phyloP scores from a whole-genome alignment of 2,888 invertebrate species.

The Itoplectis maculator region DNA sequence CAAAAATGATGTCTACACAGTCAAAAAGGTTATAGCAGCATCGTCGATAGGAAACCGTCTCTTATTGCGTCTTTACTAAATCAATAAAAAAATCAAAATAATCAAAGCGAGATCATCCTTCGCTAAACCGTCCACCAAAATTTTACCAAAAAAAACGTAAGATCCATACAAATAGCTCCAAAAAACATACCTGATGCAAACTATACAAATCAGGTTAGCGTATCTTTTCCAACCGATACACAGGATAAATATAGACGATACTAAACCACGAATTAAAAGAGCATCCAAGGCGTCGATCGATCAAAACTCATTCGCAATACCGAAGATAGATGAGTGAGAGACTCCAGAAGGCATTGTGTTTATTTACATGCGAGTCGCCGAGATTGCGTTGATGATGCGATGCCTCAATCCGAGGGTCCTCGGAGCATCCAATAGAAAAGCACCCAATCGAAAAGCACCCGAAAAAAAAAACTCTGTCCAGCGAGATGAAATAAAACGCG shows the following conservation, averaged over 20 bases:
- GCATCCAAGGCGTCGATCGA: neutral
- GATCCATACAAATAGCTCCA: constrained; percentile 1
- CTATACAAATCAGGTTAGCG: neutral
- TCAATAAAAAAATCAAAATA: neutral
- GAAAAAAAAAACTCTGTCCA: constrained; percentile 9
- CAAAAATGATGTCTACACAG: neutral
- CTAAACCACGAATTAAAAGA: neutral
- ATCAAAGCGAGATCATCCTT: neutral
- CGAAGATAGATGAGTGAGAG: neutral
- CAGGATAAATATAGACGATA: constrained; percentile 21
- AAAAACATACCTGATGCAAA: neutral
- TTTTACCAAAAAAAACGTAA: neutral
- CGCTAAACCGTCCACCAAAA: neutral
- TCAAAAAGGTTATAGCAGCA: neutral
- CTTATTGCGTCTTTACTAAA: neutral
- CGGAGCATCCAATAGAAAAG: neutral
- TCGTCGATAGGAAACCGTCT: neutral
- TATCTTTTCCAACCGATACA: neutral
- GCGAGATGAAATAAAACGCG: constrained; percentile 63
- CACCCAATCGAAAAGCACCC: constrained; percentile 49
- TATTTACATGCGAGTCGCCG: constrained; percentile 58
- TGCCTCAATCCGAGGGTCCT: too few species aligned
- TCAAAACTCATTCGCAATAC: neutral
- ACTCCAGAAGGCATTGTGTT: constrained; percentile 27
- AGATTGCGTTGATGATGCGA: constrained; percentile 15